These are phyloP conservation scores for Eutolmus rufibarbis DNA, from an alignment of 2,888 invertebrate species.

Conservation along the genomic window DNA sequence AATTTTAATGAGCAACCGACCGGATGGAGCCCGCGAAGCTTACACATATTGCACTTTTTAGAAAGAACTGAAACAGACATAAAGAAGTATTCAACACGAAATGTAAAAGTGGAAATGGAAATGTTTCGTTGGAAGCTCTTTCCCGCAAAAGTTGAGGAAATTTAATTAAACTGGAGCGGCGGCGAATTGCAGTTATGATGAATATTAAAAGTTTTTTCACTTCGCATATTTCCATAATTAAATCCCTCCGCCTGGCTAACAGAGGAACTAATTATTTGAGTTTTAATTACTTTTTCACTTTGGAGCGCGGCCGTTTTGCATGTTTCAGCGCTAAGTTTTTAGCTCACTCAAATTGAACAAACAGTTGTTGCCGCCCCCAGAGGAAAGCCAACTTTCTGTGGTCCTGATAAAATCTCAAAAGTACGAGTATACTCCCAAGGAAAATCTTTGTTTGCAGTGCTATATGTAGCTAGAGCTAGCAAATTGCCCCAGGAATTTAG, in stretches of 20 bases:
- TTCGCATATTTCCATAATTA: slow-evolving; percentile 45
- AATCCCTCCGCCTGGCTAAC: slow-evolving; percentile 45
- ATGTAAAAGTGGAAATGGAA: neutral
- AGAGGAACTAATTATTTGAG: slow-evolving; percentile 49
- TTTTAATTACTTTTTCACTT: slow-evolving; percentile 50
- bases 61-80: neutral
- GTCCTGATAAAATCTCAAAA: slow-evolving; percentile 22
- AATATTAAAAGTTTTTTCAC: slow-evolving; percentile 47
- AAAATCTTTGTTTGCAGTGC: neutral
- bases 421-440: neutral
- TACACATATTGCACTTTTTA: neutral
- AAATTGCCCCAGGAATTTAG: neutral
- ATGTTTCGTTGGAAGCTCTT: slow-evolving; percentile 8
- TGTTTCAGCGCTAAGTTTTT: slow-evolving; percentile 19
- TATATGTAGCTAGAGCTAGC: neutral
- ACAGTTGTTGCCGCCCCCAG: slow-evolving; percentile 28
- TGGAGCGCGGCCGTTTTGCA: slow-evolving; percentile 41
- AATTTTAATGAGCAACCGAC: neutral
- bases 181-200: slow-evolving; percentile 41
- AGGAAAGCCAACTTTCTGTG: neutral
- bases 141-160: slow-evolving; percentile 33
- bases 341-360: slow-evolving; percentile 44
- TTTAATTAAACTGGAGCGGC: slow-evolving; percentile 45
- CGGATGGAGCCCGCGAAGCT: neutral
- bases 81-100: slow-evolving; percentile 18